Base-by-base conservation (phyloP, 2,113 vertebrate species). In the Corythaeola cristata region DNA sequence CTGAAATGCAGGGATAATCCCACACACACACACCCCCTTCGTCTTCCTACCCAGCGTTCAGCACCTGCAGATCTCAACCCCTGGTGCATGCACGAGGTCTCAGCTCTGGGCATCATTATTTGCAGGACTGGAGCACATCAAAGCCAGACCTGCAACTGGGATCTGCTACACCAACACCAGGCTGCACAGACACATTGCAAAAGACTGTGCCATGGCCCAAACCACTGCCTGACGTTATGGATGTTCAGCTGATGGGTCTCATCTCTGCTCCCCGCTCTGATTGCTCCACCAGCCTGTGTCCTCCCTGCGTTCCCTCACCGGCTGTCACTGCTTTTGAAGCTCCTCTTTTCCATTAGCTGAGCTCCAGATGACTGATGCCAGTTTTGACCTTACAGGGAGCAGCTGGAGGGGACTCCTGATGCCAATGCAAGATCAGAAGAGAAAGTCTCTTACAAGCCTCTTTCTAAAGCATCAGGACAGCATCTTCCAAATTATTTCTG, bases 401-500 rank as follows among this genome's bases (percentile, higher is more conserved):
- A 41, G 75, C 8, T 75, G 69, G 60, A 83, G 81, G 47, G 73
- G 75, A 79, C 49, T 71, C 77, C 55, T 79, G 81, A 58, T 60
- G 89, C 59, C 85, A 85, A 0, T 2, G 33, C 32, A 89, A 95
- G 78, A 89, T 72, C 81, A 91, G 72, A 91, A 95, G 81, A 93
- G 59, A 88, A 92, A 87, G 63, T 37, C 75, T 88, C 75, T 86
- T 92, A 91, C 81, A 93, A 81, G 79, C 58, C 76, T 56, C 49
- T 72, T 92, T 79, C 82, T 72, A 35, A 94, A 93, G 72, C 44
- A 86, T 64, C 86, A 89, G 77, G 76, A 92, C 74, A 83, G 86
- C 85, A 56, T 80, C 96, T 94, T 81, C 93, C 90, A 95, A 93
- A 92, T 85, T 59, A 88, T 87, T 92, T 85, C 96, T 97, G 94